These are phyloP conservation scores for Tipula lateralis DNA, from an alignment of 2,888 invertebrate species.

Conservation along the genomic window DNA sequence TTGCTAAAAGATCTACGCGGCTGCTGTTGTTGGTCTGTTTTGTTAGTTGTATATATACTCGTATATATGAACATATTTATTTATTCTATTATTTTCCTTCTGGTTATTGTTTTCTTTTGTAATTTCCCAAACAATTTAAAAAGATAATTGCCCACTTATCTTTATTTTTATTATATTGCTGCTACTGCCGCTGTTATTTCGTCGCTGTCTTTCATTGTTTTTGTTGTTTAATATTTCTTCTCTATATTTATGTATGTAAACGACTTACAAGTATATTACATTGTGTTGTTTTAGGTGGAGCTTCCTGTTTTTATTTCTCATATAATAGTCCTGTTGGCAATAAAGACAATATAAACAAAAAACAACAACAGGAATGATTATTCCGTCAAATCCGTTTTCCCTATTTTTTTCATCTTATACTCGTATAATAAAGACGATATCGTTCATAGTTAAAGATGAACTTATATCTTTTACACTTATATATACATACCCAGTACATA, in stretches of 20 bases:
- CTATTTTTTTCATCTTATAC: neutral
- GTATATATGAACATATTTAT: neutral
- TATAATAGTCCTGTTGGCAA: neutral
- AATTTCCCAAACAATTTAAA: constrained; percentile 24
- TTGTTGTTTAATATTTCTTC: neutral
- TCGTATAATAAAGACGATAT: neutral
- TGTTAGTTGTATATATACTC: neutral
- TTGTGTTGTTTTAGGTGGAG: constrained; percentile 19
- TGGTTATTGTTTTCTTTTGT: constrained; percentile 1
- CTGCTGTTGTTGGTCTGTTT: neutral
- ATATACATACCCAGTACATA: too few species aligned
- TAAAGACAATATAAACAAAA: neutral
- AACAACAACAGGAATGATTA: neutral
- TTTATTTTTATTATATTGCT: neutral
- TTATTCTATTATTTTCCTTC: neutral
- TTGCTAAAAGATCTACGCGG: neutral
- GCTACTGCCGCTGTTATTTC: neutral
- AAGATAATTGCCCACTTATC: constrained; percentile 24
- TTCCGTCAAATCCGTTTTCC: neutral
- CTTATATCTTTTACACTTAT: neutral
- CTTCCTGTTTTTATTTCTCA: neutral
- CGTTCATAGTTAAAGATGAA: neutral
- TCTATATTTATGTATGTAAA: neutral
- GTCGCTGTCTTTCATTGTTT: neutral
- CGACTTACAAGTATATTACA: neutral